Base-by-base conservation (phyloP, 2,797 vertebrate species). In the Nannoperca australis region DNA sequence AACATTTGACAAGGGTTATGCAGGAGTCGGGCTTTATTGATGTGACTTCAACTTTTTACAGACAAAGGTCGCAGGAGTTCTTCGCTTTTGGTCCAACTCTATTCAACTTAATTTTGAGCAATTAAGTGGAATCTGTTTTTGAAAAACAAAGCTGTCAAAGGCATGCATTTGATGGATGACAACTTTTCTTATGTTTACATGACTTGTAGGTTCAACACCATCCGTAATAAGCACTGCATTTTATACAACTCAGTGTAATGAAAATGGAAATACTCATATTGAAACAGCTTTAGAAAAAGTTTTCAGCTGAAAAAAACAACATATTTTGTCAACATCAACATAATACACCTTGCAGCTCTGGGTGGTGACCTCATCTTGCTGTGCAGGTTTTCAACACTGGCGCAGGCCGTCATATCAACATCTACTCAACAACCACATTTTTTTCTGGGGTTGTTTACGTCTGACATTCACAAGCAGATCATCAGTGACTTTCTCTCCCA, bases 391-490 rank as follows among this genome's bases (percentile, higher is more conserved):
- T 50, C 69, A 49, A 4, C 55, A 50, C 30, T 5, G 17, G 9
- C 34, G 7, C 36, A 47, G 36, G 53, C 50, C 14, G 17, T 77
- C 49, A 14, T 20, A 66, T 58, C 55, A 55, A 58, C 50, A 59
- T 73, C 40, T 27, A 24, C 42, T 34, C 58, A 4, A 44, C 70
- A 51, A 51, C 56, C 55, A 58, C 34, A 64, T 45, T 70, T n/a
- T 71, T 85, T 70, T 66, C 59, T 59, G 66, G 45, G 24, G 51
- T 78, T 89, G 81, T 91, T 84, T 82, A 89, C 73, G 69, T 84
- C 66, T 93, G 90, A 92, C 92, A 91, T 92, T 91, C 83, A 82
- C 74, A 68, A 78, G 83, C 78, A 75, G 85, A 83, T 87, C 55
- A 71, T 80, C 73, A 55, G 84, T 86, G 81, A 77, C 88, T 80